Evolutionary conservation across 2,113 vertebrate genomes (phyloP), one percentile per base, ranked within the genome.

Genomic region (Lampris megalopsis): DNA sequence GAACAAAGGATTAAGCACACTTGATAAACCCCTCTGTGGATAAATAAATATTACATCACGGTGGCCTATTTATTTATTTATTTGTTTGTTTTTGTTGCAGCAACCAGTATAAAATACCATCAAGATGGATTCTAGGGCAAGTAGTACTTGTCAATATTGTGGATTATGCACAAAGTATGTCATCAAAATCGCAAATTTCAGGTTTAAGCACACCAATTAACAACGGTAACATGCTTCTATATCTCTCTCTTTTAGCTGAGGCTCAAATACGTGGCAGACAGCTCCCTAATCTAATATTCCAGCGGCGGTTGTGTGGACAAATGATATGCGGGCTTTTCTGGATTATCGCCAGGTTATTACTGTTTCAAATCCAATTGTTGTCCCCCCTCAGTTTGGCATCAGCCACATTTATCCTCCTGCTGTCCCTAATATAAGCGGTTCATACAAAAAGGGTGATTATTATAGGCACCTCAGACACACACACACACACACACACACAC

Each of bases 301-400:
- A 24, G 24, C 24, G 24, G 24, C 24, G 24, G 24, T 24, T 24
- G 24, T 24, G 24, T 24, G 24, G 24, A 24, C 24, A 24, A 24
- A 24, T 24, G 24, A 24, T 24, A 24, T 24, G 24, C 24, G 24
- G 24, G 24, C 24, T 24, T 24, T 24, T 53, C 2, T 36, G 43
- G 62, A 64, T 47, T 47, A 63, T n/a, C 9, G 9, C 62, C 62
- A 64, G 62, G 13, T 10, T 47, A 24, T 24, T 24, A 24, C 42
- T 36, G 10, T 13, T 64, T 48, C 24, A 64, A 64, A 64, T 64
- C 45, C 45, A 64, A 64, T 49, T 49, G 43, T 49, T 63, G 24
- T 48, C 43, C 62, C 45, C 13, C 45, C 7, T 5, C 7, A 45
- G 43, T 45, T 24, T 24, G 24, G 24, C 24, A 24, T 24, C 24